Base-by-base conservation (phyloP, 2,888 invertebrate genomes). In the Anticlea derivata region DNA sequence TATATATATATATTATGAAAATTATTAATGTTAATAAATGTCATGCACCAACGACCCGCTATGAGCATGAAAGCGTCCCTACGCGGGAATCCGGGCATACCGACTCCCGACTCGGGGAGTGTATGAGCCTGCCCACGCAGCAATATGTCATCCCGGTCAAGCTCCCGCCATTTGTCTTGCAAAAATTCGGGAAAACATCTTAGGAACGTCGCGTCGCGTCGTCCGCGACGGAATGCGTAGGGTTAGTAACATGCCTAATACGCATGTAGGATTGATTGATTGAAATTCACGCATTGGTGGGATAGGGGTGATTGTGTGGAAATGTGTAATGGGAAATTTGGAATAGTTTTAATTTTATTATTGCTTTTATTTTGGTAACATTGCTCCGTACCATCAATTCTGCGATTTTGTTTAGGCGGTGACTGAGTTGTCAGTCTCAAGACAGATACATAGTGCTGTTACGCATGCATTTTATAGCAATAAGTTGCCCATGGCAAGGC, bases 61-160 rank as follows among this genome's bases (percentile, higher is more conserved):
- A 5, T 23, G 5, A 8, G 34, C 20, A 7, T 31, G 12, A 46
- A 8, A 22, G 30, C 3, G 27, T 13, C 17, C 7, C 27, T n/a
- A 7, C 29, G 13, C 48, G 30, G 31, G 46, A 50, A 56, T 40
- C 53, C 53, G 48, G 48, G 44, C 50, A 47, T 50, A 44, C 48
- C 44, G 30, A 73, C 73, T 65, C 70, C 70, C 78, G 75, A 79
- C 81, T 75, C 75, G 77, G 70, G 72, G 72, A 81, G 80, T 84
- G 78, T 78, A 83, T 82, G 78, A 78, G 70, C 34, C 38, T 48
- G 43, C 52, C 52, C 68, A 47, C 75, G 73, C 65, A 60, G 68
- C 86, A 83, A 83, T 87, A 86, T 86, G 88, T 88, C 87, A 86
- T 85, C 69, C 81, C 72, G 83, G 83, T 83, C 86, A 81, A 85